Conservation (phyloP, 2,113 vertebrate genomes). For the Butorides virescens region DNA sequence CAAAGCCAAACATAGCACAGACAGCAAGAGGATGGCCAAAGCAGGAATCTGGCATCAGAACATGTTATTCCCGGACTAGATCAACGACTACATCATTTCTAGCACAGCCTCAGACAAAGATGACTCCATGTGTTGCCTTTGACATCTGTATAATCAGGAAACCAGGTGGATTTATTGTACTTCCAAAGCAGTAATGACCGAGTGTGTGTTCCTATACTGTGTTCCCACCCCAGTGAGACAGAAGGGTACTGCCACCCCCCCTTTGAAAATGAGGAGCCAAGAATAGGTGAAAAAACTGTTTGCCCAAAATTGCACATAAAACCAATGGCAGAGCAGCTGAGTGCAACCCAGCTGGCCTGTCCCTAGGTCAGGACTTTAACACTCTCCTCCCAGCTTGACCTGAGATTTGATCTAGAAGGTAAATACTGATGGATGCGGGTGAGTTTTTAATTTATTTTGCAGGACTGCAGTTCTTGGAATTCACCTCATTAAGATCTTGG, state of each 20-base stretch:
- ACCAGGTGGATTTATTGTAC: background rate
- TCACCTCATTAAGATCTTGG: background rate
- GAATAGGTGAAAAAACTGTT: background rate
- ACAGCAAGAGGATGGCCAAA: background rate
- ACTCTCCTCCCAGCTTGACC: background rate
- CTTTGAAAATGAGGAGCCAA: background rate
- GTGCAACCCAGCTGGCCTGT: background rate
- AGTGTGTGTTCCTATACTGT: background rate
- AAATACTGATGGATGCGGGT: background rate
- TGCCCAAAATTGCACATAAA: background rate
- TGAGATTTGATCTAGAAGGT: background rate
- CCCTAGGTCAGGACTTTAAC: background rate
- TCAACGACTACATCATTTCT: background rate
- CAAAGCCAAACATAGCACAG: background rate
- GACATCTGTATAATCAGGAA: background rate
- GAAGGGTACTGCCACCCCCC: fast-evolving
- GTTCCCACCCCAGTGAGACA: background rate
- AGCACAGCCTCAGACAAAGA: background rate
- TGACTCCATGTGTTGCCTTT: background rate
- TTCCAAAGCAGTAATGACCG: background rate
- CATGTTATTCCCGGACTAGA: background rate
- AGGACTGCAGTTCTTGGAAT: background rate
- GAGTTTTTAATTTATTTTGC: background rate
- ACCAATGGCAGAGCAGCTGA: background rate
- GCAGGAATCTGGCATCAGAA: background rate